Evolutionary conservation across 2,113 vertebrate genomes (phyloP), one percentile per base, ranked within the genome.

Genomic region (Maccullochella peelii): DNA sequence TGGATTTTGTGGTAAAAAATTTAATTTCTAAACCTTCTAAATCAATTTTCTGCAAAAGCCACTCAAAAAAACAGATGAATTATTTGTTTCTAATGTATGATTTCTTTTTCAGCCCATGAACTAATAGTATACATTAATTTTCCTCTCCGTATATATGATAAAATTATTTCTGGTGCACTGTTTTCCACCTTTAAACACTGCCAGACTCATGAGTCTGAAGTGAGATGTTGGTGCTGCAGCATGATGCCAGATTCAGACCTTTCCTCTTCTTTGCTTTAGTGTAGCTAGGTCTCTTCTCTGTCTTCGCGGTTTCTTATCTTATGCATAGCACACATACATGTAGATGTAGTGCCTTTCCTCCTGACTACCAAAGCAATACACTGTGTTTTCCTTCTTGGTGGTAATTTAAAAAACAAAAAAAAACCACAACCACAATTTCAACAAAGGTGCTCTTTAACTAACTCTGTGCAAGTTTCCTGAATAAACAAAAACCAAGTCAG

Each of bases 371-470:
- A 91, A 85, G 79, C 76, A 57, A 71, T 44, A 80, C 70, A 76
- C 86, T 85, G 90, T 88, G 69, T 91, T 76, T 15, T 69, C 73
- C 42, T 71, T 77, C 57, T 27, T 77, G 72, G 89, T 71, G 73
- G 74, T 80, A 21, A 83, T 82, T 40, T 16, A 66, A 38, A 33
- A 33, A 33, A 33, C 30, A 4, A 38, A 38, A 38, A 38, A 38
- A 5, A 83, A 62, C 40, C 52, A 79, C 69, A 75, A 80, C 89
- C 75, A 88, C 82, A 73, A 84, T 91, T 92, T 94, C 93, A 92
- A 86, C 44, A 83, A 94, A 92, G 93, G 93, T 95, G 93, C 94
- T 94, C 91, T 76, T 50, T 84, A 57, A 85, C 85, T 92, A 92
- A 94, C 79, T 79, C 40, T 75, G 76, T 65, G 58, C 44, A 62